phyloP scores from a whole-genome alignment of 1,140 invertebrate genomes.

The Dendroctonus valens region DNA sequence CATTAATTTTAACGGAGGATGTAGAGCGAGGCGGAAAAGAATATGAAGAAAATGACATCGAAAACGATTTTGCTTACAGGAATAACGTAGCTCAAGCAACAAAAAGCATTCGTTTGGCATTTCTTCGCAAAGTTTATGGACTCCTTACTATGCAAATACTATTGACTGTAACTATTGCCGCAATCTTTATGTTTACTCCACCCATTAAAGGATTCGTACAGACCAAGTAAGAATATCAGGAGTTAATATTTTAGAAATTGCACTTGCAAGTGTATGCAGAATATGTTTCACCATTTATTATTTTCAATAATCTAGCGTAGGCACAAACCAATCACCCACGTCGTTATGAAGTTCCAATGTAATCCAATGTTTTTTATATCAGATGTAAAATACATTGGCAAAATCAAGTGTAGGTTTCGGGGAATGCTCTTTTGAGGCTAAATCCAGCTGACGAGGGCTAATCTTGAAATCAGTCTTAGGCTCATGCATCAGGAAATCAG shows the following conservation, averaged over 20 bases:
- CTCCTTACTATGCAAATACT: conserved; percentile 73
- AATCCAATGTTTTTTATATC: too few species aligned
- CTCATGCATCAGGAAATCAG: too few species aligned
- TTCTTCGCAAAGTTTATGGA: conserved; percentile 83
- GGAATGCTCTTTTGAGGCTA: too few species aligned
- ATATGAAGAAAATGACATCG: conserved; percentile 47
- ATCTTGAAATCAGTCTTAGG: too few species aligned
- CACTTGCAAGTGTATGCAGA: neutral
- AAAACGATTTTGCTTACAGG: conserved; percentile 68
- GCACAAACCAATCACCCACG: too few species aligned
- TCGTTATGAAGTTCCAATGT: too few species aligned
- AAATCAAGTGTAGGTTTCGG: too few species aligned
- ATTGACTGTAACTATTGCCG: conserved; percentile 66
- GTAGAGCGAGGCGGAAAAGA: conserved; percentile 62
- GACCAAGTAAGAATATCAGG: conserved; percentile 59
- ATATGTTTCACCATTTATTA: too few species aligned
- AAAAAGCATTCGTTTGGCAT: conserved; percentile 65
- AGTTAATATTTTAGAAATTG: neutral
- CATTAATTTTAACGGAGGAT: conserved; percentile 57
- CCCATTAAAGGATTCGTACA: conserved; percentile 67
- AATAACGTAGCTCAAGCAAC: conserved; percentile 68
- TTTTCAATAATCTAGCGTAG: too few species aligned
- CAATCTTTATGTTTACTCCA: conserved; percentile 62
- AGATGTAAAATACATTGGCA: too few species aligned
- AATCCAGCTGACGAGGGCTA: too few species aligned